Percentiles rank a stretch among this genome's conserved stretches.
phyloP scores from a whole-genome alignment of 2,888 invertebrate genomes.

The Entomobrya proxima region DNA sequence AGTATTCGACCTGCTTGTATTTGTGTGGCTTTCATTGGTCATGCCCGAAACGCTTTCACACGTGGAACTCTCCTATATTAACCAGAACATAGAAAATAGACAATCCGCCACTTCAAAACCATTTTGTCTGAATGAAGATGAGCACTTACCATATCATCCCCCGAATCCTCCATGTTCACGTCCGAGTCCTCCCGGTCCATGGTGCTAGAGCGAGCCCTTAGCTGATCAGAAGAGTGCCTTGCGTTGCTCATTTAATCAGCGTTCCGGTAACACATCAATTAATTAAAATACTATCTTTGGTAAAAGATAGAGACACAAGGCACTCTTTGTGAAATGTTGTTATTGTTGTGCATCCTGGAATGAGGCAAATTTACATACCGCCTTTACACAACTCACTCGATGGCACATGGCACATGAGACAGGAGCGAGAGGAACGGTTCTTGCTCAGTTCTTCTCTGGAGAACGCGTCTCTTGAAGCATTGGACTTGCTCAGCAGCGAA shows the following conservation, averaged over 20 bases:
- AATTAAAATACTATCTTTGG: too few relatives aligned
- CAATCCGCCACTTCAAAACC: neutral
- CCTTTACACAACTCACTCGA: neutral
- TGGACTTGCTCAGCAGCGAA: too few relatives aligned
- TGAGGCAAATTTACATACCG: slow-evolving; percentile 30
- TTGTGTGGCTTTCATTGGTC: slow-evolving; percentile 71
- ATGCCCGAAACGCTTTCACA: slow-evolving; percentile 71
- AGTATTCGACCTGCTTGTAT: slow-evolving; percentile 74
- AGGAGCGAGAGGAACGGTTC: too few relatives aligned
- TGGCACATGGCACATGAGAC: too few relatives aligned
- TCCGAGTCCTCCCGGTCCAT: slow-evolving; percentile 63
- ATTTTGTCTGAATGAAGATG: neutral
- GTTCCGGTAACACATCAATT: slow-evolving; percentile 2
- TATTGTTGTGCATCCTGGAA: neutral
- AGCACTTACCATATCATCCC: slow-evolving; percentile 46
- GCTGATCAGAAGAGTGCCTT: neutral
- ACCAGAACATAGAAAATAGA: neutral
- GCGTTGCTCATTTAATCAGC: neutral
- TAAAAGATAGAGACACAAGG: too few relatives aligned
- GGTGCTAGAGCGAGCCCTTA: neutral
- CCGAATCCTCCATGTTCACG: slow-evolving; percentile 60
- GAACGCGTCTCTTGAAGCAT: too few relatives aligned
- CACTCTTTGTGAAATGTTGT: neutral
- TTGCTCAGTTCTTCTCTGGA: too few relatives aligned
- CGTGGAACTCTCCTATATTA: slow-evolving; percentile 67